Evolutionary conservation across 1,140 invertebrate genomes (phyloP).

Genomic region (Agrypnia vestita): DNA sequence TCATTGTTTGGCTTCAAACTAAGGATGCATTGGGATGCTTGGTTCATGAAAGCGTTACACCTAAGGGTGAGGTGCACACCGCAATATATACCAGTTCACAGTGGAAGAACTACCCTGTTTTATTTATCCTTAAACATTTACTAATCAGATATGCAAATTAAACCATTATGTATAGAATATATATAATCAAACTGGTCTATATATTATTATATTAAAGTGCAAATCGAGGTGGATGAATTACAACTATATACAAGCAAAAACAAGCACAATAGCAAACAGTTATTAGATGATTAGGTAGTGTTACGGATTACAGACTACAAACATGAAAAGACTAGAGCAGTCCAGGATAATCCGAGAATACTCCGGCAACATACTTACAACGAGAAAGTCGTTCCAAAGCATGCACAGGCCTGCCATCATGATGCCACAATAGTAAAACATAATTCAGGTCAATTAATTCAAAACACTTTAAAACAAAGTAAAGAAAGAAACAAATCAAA

Average conservation of each 20-base stretch:
- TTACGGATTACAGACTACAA: not conserved
- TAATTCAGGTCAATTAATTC: constrained; percentile 29
- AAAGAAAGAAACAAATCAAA: not conserved
- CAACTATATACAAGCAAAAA: not conserved
- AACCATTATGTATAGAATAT: not conserved
- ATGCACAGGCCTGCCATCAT: constrained; percentile 82
- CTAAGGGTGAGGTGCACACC: constrained; percentile 62
- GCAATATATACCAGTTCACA: constrained; percentile 24
- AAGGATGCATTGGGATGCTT: not conserved
- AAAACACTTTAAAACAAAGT: not conserved
- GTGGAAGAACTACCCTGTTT: not conserved
- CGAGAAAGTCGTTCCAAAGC: constrained; percentile 87
- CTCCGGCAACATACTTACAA: constrained; percentile 82
- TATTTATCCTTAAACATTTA: not conserved
- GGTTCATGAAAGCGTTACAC: constrained; percentile 1
- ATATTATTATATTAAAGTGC: constrained; percentile 3
- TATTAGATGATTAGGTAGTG: not conserved
- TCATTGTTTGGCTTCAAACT: not conserved
- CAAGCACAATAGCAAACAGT: not conserved
- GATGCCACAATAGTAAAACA: constrained; percentile 60
- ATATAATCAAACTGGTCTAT: not conserved
- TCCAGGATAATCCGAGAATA: constrained; percentile 43
- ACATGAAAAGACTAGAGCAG: not conserved
- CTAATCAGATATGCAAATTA: not conserved
- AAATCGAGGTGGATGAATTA: not conserved